These are phyloP conservation scores for Aproaerema taeniolella DNA, from an alignment of 2,888 invertebrate species.

Conservation along the genomic window DNA sequence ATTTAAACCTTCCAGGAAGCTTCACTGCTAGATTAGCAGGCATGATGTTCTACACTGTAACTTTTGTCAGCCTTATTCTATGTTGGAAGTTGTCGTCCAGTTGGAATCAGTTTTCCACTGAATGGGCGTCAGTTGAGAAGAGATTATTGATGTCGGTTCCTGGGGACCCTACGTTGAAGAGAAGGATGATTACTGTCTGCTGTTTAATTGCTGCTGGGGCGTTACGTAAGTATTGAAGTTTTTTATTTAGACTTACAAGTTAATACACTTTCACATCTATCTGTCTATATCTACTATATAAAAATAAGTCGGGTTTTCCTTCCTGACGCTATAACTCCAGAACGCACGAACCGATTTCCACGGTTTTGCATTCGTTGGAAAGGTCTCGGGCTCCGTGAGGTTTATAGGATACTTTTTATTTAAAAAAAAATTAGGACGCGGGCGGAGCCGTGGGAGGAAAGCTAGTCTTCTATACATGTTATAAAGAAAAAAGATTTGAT, in stretches of 20 bases:
- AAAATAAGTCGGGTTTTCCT: no score
- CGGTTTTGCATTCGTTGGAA: no score
- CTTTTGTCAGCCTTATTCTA: slow-evolving; percentile 38
- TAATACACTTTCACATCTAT: no score
- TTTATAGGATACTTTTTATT: neutral
- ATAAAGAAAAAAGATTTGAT: no score
- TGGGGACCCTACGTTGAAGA: slow-evolving; percentile 32
- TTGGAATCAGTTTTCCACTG: slow-evolving; percentile 33
- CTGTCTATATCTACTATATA: no score
- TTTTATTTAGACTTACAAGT: neutral
- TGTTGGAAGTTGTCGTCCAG: slow-evolving; percentile 35
- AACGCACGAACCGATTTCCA: no score
- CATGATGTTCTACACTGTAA: slow-evolving; percentile 49
- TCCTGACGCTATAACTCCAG: no score
- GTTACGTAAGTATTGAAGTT: slow-evolving; percentile 27
- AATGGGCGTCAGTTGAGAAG: slow-evolving; percentile 40
- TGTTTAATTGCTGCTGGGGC: slow-evolving; percentile 29
- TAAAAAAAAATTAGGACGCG: no score
- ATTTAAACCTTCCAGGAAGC: slow-evolving; percentile 36
- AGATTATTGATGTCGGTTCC: slow-evolving; percentile 30
- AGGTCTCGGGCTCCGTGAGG: neutral
- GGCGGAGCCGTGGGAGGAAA: no score
- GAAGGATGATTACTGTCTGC: slow-evolving; percentile 30
- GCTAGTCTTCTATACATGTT: no score
- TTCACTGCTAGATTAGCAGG: slow-evolving; percentile 49